Evolutionary conservation across 1,140 invertebrate genomes (phyloP).

Genomic region (Halictus rubicundus): DNA sequence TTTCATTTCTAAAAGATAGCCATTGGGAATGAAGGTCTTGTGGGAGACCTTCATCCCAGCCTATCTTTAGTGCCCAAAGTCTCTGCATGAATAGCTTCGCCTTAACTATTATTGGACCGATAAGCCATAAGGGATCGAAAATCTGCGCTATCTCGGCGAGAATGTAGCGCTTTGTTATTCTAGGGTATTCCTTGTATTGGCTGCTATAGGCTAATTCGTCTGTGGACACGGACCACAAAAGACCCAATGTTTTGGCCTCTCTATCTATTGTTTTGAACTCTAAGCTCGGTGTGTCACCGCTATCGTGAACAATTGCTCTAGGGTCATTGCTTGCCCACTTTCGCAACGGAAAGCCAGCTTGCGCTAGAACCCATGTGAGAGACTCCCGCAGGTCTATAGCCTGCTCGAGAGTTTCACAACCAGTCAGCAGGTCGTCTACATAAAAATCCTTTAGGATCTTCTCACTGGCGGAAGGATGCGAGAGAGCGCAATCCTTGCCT

Average conservation of each 20-base stretch:
- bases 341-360: not conserved
- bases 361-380: not conserved
- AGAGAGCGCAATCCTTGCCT: no score
- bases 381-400: no score
- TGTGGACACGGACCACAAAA: not conserved
- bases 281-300: no score
- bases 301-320: no score
- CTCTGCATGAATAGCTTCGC: slow-evolving; percentile 5
- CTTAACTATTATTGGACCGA: not conserved
- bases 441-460: no score
- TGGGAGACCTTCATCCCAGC: slow-evolving; percentile 1
- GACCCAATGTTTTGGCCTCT: not conserved
- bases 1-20: no score
- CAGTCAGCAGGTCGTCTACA: no score
- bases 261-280: not conserved
- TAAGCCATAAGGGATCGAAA: slow-evolving; percentile 5
- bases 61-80: not conserved
- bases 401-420: no score
- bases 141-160: slow-evolving; percentile 1
- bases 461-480: no score
- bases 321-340: slow-evolving; percentile 3
- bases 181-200: rapidly evolving
- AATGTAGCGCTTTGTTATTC: not conserved
- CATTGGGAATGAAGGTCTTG: not conserved
- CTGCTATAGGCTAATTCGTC: not conserved